Conservation (phyloP, 1,140 invertebrate genomes). For the Drosophila truncata region DNA sequence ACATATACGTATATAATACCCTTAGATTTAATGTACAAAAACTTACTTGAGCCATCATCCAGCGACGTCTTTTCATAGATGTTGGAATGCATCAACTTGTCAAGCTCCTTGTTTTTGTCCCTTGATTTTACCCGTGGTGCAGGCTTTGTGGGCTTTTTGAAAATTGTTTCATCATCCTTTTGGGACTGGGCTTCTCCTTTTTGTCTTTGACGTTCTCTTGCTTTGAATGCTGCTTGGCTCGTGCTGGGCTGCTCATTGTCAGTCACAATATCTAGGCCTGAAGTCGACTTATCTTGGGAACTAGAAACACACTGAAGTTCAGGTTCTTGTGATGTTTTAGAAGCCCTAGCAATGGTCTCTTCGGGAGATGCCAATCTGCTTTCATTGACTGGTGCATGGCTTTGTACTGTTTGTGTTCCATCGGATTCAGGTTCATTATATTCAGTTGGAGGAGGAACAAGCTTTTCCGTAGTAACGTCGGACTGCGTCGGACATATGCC, state of each 20-base stretch:
- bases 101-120: constrained; percentile 1
- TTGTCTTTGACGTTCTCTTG: not conserved
- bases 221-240: constrained; percentile 40
- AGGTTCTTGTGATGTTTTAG: not conserved
- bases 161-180: constrained; percentile 10
- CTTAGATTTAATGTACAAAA: not conserved
- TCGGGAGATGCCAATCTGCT: not conserved
- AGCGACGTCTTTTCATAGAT: not conserved
- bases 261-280: not conserved
- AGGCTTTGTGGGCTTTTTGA: constrained; percentile 53
- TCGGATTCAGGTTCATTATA: not conserved
- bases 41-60: constrained; percentile 38
- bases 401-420: not conserved
- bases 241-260: constrained; percentile 58
- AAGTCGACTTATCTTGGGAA: not conserved
- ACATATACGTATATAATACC: not conserved
- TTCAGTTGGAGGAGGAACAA: constrained; percentile 3
- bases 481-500: not conserved
- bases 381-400: not conserved
- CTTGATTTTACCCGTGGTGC: constrained; percentile 45
- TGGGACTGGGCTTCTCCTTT: not conserved
- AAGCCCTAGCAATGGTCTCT: not conserved
- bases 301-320: not conserved
- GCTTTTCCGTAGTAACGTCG: not conserved
- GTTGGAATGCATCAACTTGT: constrained; percentile 13